Conservation (phyloP, 2,797 vertebrate genomes). For the Clarias pachynema region DNA sequence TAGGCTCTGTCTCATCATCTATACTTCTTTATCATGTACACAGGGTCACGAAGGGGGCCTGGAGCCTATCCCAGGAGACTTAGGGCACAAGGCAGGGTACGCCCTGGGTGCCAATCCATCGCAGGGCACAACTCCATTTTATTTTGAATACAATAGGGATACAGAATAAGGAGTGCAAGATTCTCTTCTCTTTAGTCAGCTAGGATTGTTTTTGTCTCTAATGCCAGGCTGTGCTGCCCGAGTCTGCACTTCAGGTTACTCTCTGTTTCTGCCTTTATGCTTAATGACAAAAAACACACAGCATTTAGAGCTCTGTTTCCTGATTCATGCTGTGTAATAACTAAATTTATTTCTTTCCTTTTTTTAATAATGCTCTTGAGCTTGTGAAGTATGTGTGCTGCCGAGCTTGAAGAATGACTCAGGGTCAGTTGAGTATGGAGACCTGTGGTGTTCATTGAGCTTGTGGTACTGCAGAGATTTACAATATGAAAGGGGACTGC, state of each 20-base stretch:
- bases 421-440: not conserved
- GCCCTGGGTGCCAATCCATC: too few species aligned
- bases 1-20: not conserved
- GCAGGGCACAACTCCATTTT: not conserved
- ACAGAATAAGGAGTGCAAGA: not conserved
- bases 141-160: not conserved
- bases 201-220: not conserved
- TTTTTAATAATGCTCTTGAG: not conserved
- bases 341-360: not conserved
- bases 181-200: not conserved
- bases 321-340: not conserved
- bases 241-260: not conserved
- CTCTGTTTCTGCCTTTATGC: not conserved
- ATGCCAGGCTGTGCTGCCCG: not conserved
- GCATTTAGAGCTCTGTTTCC: not conserved
- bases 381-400: not conserved
- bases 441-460: not conserved
- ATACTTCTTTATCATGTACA: too few species aligned
- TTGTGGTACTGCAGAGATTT: not conserved
- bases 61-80: too few species aligned
- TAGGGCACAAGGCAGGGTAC: too few species aligned
- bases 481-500: not conserved
- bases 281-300: not conserved
- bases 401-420: not conserved
- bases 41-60: too few species aligned